Base-by-base conservation (phyloP, 2,113 vertebrate species). In the Paradisaea rubra region DNA sequence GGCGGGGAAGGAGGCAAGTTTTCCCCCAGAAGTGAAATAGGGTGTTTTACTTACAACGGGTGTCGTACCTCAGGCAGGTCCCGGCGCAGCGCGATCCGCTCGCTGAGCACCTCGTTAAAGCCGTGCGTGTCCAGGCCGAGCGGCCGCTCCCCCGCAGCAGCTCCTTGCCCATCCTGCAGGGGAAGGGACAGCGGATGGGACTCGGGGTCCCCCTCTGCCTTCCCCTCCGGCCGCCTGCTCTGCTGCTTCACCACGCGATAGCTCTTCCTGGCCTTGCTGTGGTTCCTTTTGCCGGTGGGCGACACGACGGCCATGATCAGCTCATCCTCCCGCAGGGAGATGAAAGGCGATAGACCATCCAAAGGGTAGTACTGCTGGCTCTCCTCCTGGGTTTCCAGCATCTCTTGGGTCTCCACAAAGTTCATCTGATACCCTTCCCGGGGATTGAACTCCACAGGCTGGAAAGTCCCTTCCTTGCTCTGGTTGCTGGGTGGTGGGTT, bases 281-380 rank as follows among this genome's bases (percentile, higher is more conserved):
- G 91, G 89, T 96, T 98, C 70, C 96, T 97, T 76, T 76, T 96
- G 80, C 94, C 95, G 37, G 91, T 78, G 80, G 97, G 97, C 30
- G 89, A 98, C 94, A 69, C 95, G 11, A 98, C 89, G 7, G 97
- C 98, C 86, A 96, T 97, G 56, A 99, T 96, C 78, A 99, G 84
- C 84, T 99, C 98, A 2, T 99, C 99, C 71, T 99, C 99, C 74
- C 97, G 95, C 71, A 99, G 95, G 20, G 98, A 98, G 86, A 98
- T 97, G 50, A 98, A 94, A 9, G 98, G 98, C 1, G 98, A 97
- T 20, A 98, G 88, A 50, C 97, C 98, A 1, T 97, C 97, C 78
- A 98, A 45, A 31, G 97, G 92, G 50, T 95, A 86, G 4, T 98
- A 97, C 45, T 98, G 97, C 63, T 94, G 95, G 6, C 94, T 97